Evolutionary conservation across 2,888 invertebrate species (phyloP), one percentile per base, ranked within the genome.

Genomic region (Panzeria rudis): DNA sequence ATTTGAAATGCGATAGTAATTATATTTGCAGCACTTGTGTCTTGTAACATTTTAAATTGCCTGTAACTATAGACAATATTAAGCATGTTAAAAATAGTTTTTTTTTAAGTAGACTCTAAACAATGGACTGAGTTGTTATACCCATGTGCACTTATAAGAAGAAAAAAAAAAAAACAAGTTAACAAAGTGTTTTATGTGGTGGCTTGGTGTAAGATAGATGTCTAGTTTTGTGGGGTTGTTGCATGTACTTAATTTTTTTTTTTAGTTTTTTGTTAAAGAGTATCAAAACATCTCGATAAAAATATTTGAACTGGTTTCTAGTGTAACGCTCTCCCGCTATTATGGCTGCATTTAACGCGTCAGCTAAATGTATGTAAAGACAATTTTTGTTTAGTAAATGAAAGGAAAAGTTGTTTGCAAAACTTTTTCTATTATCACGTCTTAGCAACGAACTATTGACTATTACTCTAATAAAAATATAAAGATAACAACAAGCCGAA

Each of bases 351-450:
- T 29, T 41, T 17, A 64, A 44, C 25, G 62, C 44, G 71, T 52
- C 47, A 64, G 32, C 35, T 32, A 17, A 4, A 47, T 17, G 17
- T 23, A 4, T 29, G 17, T 23, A 52, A 44, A 56, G 47, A 66
- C 73, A 35, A 17, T 68, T 52, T 50, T 69, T 13, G 8, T 64
- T 15, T 0, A 44, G 15, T 23, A 73, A 84, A 78, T 59, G 85
- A 85, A 85, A 85, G 85, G 85, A 85, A 85, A 85, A 85, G 85
- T 85, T 85, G 85, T 78, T 85, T 75, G 73, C 35, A 71, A 80
- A 82, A 78, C 73, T 73, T 78, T 85, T 85, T 82, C 82, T 78
- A 75, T 73, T 81, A 85, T 78, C 84, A 64, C 77, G 78, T 71
- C 78, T 82, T 64, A 75, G 47, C 69, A 69, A 29, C 66, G 41